phyloP scores from a whole-genome alignment of 1,140 invertebrate genomes.

The Euglossa dilemma region DNA sequence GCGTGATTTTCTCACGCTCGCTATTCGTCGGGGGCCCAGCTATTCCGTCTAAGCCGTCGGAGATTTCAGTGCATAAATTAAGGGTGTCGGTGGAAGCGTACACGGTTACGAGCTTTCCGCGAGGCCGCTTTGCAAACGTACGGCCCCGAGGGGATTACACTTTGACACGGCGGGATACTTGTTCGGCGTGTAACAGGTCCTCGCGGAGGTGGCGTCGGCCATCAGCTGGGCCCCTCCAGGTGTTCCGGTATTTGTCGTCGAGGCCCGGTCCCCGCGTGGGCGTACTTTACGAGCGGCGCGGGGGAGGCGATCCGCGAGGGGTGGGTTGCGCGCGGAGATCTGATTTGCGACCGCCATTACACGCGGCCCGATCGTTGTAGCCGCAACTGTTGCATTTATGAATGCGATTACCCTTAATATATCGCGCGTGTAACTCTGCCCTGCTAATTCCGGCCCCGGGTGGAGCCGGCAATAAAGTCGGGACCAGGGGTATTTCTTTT shows the following conservation, averaged over 20 bases:
- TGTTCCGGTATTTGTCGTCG: slow-evolving; percentile 61
- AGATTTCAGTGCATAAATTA: slow-evolving; percentile 33
- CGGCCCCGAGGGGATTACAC: slow-evolving; percentile 21
- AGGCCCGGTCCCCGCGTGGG: slow-evolving; percentile 70
- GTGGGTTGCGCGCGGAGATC: slow-evolving; percentile 55
- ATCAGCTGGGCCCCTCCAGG: slow-evolving; percentile 52
- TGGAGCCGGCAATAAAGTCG: slow-evolving; percentile 68
- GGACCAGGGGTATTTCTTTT: slow-evolving; percentile 38
- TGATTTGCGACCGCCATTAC: slow-evolving; percentile 77
- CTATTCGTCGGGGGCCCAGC: not conserved
- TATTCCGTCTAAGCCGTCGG: not conserved
- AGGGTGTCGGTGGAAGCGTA: not conserved
- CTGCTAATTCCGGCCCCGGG: slow-evolving; percentile 69
- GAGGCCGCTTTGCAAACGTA: slow-evolving; percentile 11
- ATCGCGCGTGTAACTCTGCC: slow-evolving; percentile 68
- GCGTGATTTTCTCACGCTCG: not conserved
- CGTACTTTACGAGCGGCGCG: slow-evolving; percentile 71
- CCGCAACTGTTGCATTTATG: slow-evolving; percentile 79
- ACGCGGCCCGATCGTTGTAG: slow-evolving; percentile 67
- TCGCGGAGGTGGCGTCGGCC: slow-evolving; percentile 39
- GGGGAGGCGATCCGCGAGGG: slow-evolving; percentile 29
- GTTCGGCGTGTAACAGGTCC: slow-evolving; percentile 47
- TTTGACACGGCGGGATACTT: slow-evolving; percentile 47
- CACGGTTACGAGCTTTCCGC: slow-evolving; percentile 23
- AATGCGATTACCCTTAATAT: slow-evolving; percentile 79